Base-by-base conservation (phyloP, 2,113 vertebrate genomes). In the Zapornia atra region DNA sequence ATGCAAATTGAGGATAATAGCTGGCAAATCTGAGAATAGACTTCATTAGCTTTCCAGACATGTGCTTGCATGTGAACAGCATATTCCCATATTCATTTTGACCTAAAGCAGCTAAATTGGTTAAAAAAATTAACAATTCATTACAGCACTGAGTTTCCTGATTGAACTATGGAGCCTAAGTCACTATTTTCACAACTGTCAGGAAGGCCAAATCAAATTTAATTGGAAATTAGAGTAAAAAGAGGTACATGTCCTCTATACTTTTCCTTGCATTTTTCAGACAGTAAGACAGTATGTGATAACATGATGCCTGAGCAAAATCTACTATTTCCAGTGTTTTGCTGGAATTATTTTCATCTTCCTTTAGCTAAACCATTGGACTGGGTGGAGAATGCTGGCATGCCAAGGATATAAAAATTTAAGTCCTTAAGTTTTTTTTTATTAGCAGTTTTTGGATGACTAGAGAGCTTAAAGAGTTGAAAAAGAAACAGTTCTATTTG, bases 1-100 rank as follows among this genome's bases (percentile, higher is more conserved):
- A 95, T 93, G 90, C 72, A 96, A 96, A 94, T 88, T 85, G 80
- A 94, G 86, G 77, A 89, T 93, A 96, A 95, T 94, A 84, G 91
- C 77, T 85, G 59, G 95, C 73, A 96, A 97, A 94, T 72, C n/a
- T 51, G 65, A 93, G 77, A 93, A 76, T 3, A 60, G 73, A 76
- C 83, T 86, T 94, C 88, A 89, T 93, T 96, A 96, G 61, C 15
- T 96, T 93, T 87, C 77, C 24, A 84, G 0, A 13, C 40, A 72
- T 65, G 54, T 68, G 25, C 53, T 91, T 92, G 82, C 42, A n/a
- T 34, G 53, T 48, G 56, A 88, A 86, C 56, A 64, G 71, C 57
- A 51, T 91, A 73, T 84, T 93, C 69, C 63, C 38, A 42, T 48
- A 69, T 82, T 76, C n/a, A 85, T 94, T 89, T 82, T 82, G 65